Conservation (phyloP, 2,797 vertebrate species). For the Argentina silus region DNA sequence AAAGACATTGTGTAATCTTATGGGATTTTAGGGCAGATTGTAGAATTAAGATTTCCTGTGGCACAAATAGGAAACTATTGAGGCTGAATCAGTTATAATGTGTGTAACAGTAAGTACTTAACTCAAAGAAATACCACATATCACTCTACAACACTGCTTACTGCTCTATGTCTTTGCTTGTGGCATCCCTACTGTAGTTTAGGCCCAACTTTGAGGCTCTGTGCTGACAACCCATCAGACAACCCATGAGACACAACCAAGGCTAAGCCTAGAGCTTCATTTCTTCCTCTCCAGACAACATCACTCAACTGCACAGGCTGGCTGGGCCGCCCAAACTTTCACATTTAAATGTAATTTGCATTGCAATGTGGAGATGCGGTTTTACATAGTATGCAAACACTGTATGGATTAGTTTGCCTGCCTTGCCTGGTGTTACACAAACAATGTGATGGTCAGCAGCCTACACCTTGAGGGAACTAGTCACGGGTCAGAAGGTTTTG, state of each 20-base stretch:
- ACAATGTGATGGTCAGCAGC: slow-evolving; percentile 54
- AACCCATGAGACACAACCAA: background rate
- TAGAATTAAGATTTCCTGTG: background rate
- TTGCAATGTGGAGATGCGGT: slow-evolving; percentile 46
- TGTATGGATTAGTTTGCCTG: slow-evolving; percentile 67
- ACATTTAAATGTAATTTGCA: slow-evolving; percentile 61
- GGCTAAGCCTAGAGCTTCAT: slow-evolving; percentile 22
- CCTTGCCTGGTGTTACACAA: slow-evolving; percentile 45
- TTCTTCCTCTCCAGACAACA: slow-evolving; percentile 37
- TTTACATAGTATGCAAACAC: slow-evolving; percentile 65
- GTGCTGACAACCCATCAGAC: background rate
- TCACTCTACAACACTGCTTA: background rate
- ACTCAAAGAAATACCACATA: background rate
- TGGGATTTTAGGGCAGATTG: slow-evolving; percentile 3
- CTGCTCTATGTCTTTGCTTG: background rate
- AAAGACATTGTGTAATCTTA: slow-evolving; percentile 32
- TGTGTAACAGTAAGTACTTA: background rate
- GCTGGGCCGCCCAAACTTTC: slow-evolving; percentile 52
- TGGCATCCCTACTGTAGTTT: background rate
- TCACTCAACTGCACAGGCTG: slow-evolving; percentile 26
- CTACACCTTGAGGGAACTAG: slow-evolving; percentile 41
- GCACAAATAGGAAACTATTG: slow-evolving; percentile 22
- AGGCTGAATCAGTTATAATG: background rate
- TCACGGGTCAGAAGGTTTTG: slow-evolving; percentile 62
- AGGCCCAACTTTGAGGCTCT: background rate